Conservation (phyloP, 2,888 invertebrate species). For the Monochamus alternatus region DNA sequence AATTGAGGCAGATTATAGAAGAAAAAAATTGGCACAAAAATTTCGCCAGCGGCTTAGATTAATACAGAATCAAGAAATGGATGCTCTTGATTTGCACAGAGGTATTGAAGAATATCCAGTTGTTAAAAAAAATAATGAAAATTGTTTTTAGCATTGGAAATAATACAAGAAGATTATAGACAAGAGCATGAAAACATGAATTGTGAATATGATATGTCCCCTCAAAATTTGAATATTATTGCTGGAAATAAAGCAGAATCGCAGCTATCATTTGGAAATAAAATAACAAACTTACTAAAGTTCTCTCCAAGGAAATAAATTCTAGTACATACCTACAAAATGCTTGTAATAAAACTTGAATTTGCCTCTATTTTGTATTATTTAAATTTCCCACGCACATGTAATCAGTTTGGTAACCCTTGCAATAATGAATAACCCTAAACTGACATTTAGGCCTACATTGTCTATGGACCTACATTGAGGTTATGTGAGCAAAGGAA, state of each 20-base stretch:
- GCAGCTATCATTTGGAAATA: slow-evolving; percentile 34
- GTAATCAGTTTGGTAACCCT: slow-evolving; percentile 2
- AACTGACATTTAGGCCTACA: neutral
- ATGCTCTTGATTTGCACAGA: slow-evolving; percentile 83
- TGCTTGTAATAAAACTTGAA: neutral
- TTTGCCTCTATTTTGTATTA: neutral
- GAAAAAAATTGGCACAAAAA: slow-evolving; percentile 86
- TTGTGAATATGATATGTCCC: slow-evolving; percentile 25
- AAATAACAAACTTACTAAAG: slow-evolving; percentile 12
- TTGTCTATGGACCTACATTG: too few species aligned
- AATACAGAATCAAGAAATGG: slow-evolving; percentile 90
- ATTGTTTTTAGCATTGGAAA: slow-evolving; percentile 76
- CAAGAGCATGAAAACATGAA: slow-evolving; percentile 71
- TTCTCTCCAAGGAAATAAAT: slow-evolving; percentile 6
- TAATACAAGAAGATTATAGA: slow-evolving; percentile 78
- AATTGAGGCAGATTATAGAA: slow-evolving; percentile 93
- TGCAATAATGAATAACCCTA: neutral
- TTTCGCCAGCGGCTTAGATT: slow-evolving; percentile 87
- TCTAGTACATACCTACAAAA: neutral
- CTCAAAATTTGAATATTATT: slow-evolving; percentile 18
- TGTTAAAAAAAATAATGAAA: neutral
- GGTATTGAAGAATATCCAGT: slow-evolving; percentile 72
- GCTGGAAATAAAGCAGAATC: slow-evolving; percentile 37
- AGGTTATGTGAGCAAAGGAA: too few species aligned
- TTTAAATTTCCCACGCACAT: slow-evolving; percentile 17